phyloP scores from a whole-genome alignment of 2,113 vertebrate genomes.

The Gallinago jamesoni region DNA sequence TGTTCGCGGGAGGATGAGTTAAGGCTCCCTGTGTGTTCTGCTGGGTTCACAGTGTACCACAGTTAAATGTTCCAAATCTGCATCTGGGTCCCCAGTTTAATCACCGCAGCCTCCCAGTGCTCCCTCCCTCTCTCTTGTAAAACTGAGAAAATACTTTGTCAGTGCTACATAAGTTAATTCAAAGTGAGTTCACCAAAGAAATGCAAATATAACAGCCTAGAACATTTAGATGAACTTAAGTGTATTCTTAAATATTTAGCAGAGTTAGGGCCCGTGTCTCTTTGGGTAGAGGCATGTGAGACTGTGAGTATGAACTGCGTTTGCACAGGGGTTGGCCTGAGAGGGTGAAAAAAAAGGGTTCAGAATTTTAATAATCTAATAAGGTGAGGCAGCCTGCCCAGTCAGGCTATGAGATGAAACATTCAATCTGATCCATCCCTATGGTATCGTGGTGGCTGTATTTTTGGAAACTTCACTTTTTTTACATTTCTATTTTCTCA shows the following conservation, averaged over 20 bases:
- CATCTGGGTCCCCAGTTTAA: not conserved
- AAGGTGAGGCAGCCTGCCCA: slow-evolving; percentile 60
- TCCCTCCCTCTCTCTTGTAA: not conserved
- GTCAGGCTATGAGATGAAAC: slow-evolving; percentile 67
- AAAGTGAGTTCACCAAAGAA: not conserved
- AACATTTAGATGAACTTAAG: not conserved
- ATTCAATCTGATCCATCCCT: slow-evolving; percentile 68
- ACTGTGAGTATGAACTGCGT: not conserved
- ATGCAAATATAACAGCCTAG: not conserved
- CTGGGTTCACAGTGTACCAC: not conserved
- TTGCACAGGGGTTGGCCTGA: not conserved
- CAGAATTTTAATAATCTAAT: slow-evolving; percentile 51
- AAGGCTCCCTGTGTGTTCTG: not conserved
- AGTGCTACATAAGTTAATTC: not conserved
- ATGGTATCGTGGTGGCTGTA: slow-evolving; percentile 65
- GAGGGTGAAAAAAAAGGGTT: not conserved
- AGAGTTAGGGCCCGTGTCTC: not conserved
- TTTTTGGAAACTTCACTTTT: slow-evolving; percentile 77
- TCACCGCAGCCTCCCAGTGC: not conserved
- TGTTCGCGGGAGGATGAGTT: not conserved
- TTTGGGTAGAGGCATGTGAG: not conserved
- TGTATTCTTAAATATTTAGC: not conserved
- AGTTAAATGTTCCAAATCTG: not conserved
- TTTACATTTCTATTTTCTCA: slow-evolving; percentile 74
- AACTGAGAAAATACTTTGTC: not conserved